Conservation (phyloP, 30 jellyfish, hydroid and myxozoan species). For the Catostylus mosaicus region DNA sequence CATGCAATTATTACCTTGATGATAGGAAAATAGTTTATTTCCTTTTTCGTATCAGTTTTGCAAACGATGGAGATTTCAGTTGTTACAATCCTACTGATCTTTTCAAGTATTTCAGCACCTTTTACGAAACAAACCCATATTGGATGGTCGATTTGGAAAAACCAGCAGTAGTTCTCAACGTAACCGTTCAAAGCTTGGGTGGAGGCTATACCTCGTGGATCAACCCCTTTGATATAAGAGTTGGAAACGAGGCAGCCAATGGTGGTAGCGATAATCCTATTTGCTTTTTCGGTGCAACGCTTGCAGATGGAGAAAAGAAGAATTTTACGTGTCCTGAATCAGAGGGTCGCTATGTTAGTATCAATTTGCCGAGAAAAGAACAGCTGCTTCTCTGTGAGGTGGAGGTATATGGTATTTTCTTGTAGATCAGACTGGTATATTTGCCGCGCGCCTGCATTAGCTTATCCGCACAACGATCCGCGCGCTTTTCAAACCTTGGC, state of each 20-base stretch:
- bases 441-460: too few species aligned
- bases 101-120: background rate
- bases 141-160: background rate
- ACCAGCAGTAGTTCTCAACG: background rate
- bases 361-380: background rate
- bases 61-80: background rate
- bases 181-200: background rate
- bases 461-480: too few species aligned
- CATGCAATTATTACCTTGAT: background rate
- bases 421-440: background rate
- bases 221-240: constrained; percentile 2
- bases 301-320: constrained; percentile 1
- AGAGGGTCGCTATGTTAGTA: constrained; percentile 4
- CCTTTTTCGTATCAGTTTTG: background rate
- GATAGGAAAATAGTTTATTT: background rate
- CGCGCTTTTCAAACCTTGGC: too few species aligned
- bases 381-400: background rate
- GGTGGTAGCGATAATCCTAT: background rate
- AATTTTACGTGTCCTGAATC: constrained; percentile 6
- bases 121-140: background rate
- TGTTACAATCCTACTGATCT: background rate
- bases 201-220: background rate
- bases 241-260: background rate
- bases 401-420: constrained; percentile 1
- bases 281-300: background rate